Percentiles rank a stretch among this genome's conserved stretches.
These are phyloP conservation scores for Malurus cyaneus DNA, from an alignment of 2,113 vertebrate species.

Conservation along the genomic window DNA sequence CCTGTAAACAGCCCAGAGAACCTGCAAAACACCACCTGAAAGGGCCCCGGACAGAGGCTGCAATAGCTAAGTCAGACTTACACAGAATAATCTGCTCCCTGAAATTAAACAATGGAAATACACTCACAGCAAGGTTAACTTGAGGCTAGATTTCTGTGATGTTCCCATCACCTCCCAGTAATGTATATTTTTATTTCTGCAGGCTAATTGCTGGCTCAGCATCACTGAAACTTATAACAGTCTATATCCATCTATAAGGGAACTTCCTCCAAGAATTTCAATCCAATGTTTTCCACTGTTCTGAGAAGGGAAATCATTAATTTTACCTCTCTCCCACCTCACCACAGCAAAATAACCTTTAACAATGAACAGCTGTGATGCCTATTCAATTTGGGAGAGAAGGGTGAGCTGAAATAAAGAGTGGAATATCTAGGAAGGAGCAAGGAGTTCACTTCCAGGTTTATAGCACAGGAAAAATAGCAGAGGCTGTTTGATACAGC, in stretches of 20 bases:
- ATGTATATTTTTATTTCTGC: background rate
- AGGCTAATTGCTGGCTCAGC: background rate
- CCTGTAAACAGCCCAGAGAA: background rate
- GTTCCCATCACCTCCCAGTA: background rate
- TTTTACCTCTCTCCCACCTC: background rate
- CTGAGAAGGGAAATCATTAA: background rate
- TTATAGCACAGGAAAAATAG: accelerated
- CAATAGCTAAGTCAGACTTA: background rate
- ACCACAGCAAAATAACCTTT: background rate
- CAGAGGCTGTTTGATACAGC: background rate
- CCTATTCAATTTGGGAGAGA: background rate
- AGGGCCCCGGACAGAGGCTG: background rate
- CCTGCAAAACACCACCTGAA: background rate
- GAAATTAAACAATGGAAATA: background rate
- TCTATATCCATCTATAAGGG: background rate
- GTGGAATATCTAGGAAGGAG: background rate
- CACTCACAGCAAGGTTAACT: background rate
- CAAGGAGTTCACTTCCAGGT: background rate
- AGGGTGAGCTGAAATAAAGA: background rate
- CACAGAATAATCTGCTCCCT: background rate
- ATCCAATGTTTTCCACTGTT: background rate
- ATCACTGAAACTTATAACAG: background rate
- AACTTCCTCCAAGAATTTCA: background rate
- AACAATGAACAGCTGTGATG: background rate
- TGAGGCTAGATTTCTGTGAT: background rate